Evolutionary conservation across 2,113 vertebrate species (phyloP), one percentile per base, ranked within the genome.

Genomic region (Prunella fulvescens): DNA sequence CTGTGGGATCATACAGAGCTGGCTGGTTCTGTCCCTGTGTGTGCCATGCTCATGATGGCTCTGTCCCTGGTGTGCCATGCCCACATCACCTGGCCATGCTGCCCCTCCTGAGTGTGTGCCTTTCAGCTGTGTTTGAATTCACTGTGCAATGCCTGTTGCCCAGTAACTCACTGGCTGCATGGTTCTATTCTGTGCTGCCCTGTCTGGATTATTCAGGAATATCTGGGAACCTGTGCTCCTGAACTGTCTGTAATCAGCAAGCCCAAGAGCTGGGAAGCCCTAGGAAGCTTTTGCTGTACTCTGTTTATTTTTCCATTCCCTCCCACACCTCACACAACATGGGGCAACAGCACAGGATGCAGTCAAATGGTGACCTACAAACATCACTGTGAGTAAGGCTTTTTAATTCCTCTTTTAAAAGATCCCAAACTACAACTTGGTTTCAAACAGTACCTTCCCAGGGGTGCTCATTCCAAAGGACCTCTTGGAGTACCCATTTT

Each of bases 71-170:
- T 33, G 53, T 61, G 44, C 29, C 29, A 20, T 50, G 54, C 11
- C 11, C 42, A 9, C 31, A 18, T 51, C 56, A 29, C 61, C 14
- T 0, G 0, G 85, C 48, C 0, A 0, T 9, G 10, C 9, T 47
- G 66, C 40, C 24, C 19, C 62, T 88, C 62, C 76, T 5, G 8
- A 39, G 28, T 1, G 2, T 2, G 0, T 13, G 37, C 39, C 83
- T 79, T 62, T 48, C 3, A 4, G 14, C 4, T 51, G 31, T 19
- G 69, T 31, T 45, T 50, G 60, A 70, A 62, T 53, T 61, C 81
- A 12, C 10, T 57, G 28, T 8, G 45, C 31, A 64, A 3, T 24
- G 29, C 35, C 28, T 42, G 24, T 40, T 72, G 33, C 67, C 0
- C 2, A 78, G 40, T 40, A 60, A 51, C 64, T 47, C 7, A 1